Evolutionary conservation across 2,888 invertebrate genomes (phyloP).

Genomic region (Xylota segnis): DNA sequence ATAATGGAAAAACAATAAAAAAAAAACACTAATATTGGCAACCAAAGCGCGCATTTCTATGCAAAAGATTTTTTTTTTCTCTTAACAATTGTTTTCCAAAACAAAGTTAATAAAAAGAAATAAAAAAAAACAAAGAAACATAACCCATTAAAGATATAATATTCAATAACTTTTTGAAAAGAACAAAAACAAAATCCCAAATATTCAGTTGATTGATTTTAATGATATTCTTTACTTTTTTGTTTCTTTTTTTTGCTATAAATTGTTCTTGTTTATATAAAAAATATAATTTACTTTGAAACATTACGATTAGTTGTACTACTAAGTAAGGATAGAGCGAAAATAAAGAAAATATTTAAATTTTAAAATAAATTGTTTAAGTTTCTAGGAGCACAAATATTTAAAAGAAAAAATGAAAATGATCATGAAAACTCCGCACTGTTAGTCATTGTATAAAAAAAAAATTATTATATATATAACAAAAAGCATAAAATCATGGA

Average conservation of each 20-base stretch:
- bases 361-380: conserved; percentile 69
- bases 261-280: conserved; percentile 29
- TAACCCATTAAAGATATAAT: conserved; percentile 43
- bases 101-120: conserved; percentile 29
- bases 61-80: conserved; percentile 48
- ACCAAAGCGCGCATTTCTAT: conserved; percentile 65
- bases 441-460: conserved; percentile 63
- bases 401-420: conserved; percentile 44
- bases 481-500: conserved; percentile 42
- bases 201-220: conserved; percentile 27
- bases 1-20: conserved; percentile 27
- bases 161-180: conserved; percentile 63
- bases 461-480: conserved; percentile 48
- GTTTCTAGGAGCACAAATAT: conserved; percentile 75
- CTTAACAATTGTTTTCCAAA: conserved; percentile 18
- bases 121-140: neutral
- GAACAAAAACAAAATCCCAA: neutral
- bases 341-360: conserved; percentile 40
- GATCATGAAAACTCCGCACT: conserved; percentile 69
- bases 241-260: conserved; percentile 22
- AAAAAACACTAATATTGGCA: conserved; percentile 50
- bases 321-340: conserved; percentile 50
- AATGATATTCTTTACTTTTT: conserved; percentile 46
- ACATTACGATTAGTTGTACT: conserved; percentile 36
- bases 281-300: conserved; percentile 22